Base-by-base conservation (phyloP, 1,140 invertebrate genomes). In the Yoshiicerus persimilis region DNA sequence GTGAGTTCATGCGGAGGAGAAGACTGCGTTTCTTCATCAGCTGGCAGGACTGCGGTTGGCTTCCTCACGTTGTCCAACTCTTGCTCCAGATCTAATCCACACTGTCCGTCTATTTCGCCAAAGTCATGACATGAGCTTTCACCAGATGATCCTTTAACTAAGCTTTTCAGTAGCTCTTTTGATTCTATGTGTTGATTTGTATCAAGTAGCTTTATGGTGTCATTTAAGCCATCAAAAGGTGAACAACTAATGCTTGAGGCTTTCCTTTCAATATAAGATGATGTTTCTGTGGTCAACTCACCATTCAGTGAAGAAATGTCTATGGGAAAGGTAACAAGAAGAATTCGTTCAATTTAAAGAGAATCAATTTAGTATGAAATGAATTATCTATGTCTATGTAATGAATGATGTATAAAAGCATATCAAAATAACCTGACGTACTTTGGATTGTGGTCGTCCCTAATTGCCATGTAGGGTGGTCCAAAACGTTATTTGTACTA, bases 11-110 rank as follows among this genome's bases (percentile, higher is more conserved):
- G 86, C 36, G 77, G 87, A 36, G 87, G 87, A 9, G 87, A 84
- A 39, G 87, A 87, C 62, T 84, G 77, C n/a, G 87, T 87, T 87
- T 87, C 87, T 47, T 87, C 87, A 64, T 87, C 62, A 34, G 25
- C 87, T n/a, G 87, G 87, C 32, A 87, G 80, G 23, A 84, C 66
- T 47, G n/a, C 75, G 23, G 32, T 62, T 23, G 41, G 39, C 25
- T 84, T 84, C 39, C 47, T 47, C 30, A 23, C 23, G 25, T 41
- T 84, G 16, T 30, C 83, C 39, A 84, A 20, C 11, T 41, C 38
- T 84, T 84, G 38, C n/a, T 84, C 83, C 25, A 84, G 30, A 84
- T 47, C 83, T 47, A 84, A 32, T 47, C 38, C 38, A 84, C 83
- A 84, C 11, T 84, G 83, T 47, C 83, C 47, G 13, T 84, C 80